Evolutionary conservation across 1,140 invertebrate species (phyloP), one percentile per base, ranked within the genome.

Genomic region (Diachasmimorpha longicaudata): DNA sequence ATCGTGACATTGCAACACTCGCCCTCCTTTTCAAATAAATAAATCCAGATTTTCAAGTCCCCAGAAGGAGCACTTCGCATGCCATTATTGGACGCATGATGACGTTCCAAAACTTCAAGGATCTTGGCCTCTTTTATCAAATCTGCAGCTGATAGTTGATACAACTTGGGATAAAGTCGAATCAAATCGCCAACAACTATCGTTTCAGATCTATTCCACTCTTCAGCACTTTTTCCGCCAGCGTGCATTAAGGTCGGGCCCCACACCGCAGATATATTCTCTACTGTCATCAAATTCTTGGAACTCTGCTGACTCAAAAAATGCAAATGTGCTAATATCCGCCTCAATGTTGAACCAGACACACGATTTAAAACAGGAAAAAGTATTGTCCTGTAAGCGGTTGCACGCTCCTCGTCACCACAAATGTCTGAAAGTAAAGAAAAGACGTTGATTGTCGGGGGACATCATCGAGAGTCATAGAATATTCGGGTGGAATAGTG

Each of bases 211-310:
- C 89, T 86, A 14, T 92, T 93, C 91, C 93, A 94, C 21, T 91
- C 89, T 4, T 90, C 88, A 6, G 82, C 82, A 70, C 79, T 85
- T 75, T 80, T 86, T 75, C 90, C 91, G 52, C 93, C 92, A 4
- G 92, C 91, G 75, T 94, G 93, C 91, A 96, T 93, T 55, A 96
- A 86, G 4, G 94, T 96, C 1, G 95, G 95, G 0, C 94, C 95
- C 94, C 95, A 96, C 48, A 96, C 92, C 0, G 95, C 91, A 5
- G 95, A 93, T n/a, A 96, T 87, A 85, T 96, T 97, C 66, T 93
- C 92, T 0, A 93, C 90, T 52, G 90, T 92, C 95, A 97, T 97
- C 55, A 93, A 90, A 84, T 96, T 96, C 67, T 91, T 92, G 4
- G 92, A 89, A 79, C 91, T 90, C 83, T 95, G 93, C 0, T 92